phyloP scores from a whole-genome alignment of 37 sponge, comb jelly and placozoan genomes.

The Agelas oroides region DNA sequence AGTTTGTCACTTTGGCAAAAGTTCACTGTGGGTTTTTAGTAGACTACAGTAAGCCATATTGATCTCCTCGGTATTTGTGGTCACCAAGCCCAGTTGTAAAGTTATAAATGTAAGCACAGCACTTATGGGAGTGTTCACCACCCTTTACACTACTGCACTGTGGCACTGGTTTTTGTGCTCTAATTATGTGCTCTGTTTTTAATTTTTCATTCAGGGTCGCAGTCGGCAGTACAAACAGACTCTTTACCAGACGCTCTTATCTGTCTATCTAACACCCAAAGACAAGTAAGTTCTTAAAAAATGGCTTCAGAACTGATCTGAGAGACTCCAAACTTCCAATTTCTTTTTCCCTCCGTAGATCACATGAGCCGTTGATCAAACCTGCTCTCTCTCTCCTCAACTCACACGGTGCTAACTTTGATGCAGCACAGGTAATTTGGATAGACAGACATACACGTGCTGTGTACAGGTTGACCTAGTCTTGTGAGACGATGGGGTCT shows the following conservation, averaged over 20 bases:
- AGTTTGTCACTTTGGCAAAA: too few relatives aligned
- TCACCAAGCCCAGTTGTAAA: too few relatives aligned
- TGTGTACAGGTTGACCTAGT: background rate
- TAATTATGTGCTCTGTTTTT: too few relatives aligned
- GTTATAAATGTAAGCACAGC: too few relatives aligned
- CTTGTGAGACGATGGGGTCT: background rate
- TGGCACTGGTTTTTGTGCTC: too few relatives aligned
- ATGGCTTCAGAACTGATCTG: too few relatives aligned
- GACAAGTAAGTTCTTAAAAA: conserved; percentile 58
- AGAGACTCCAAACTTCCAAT: too few relatives aligned
- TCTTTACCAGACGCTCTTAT: conserved; percentile 69
- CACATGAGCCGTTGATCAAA: conserved; percentile 30
- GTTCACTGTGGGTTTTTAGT: too few relatives aligned
- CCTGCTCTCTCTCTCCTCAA: conserved; percentile 84
- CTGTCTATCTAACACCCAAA: conserved; percentile 67
- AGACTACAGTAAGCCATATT: too few relatives aligned
- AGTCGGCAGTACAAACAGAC: conserved; percentile 60
- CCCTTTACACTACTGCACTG: too few relatives aligned
- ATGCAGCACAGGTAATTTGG: conserved; percentile 69
- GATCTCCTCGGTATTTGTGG: too few relatives aligned
- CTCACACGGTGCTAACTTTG: conserved; percentile 74
- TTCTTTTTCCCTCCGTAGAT: background rate
- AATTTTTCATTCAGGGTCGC: conserved; percentile 34
- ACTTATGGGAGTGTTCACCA: too few relatives aligned
- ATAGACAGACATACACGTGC: background rate